Percentiles rank a stretch among this genome's conserved stretches.
These are phyloP conservation scores for Sarcophaga bullata DNA, from an alignment of 1,140 invertebrate species.

Conservation along the genomic window DNA sequence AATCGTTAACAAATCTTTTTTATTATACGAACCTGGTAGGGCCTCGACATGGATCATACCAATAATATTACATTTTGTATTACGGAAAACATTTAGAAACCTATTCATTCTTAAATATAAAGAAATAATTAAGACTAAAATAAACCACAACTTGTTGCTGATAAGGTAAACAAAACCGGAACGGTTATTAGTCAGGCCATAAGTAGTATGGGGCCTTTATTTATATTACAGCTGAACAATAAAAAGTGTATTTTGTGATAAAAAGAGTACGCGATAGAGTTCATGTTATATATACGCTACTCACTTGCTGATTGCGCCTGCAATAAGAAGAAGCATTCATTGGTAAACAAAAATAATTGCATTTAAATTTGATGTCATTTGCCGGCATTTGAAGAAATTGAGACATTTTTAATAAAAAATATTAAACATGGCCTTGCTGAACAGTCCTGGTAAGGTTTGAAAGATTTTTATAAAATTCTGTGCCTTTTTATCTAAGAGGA, in stretches of 20 bases:
- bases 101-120: constrained; percentile 57
- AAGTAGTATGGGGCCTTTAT: neutral
- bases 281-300: neutral
- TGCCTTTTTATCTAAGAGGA: neutral
- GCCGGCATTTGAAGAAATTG: too few species aligned
- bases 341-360: too few species aligned
- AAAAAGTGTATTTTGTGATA: too few species aligned
- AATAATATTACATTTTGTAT: constrained; percentile 70
- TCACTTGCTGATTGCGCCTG: neutral
- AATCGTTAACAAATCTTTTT: constrained; percentile 20
- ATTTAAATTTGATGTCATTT: too few species aligned
- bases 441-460: neutral
- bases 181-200: neutral
- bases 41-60: constrained; percentile 81
- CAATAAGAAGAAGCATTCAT: too few species aligned
- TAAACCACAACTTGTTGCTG: neutral
- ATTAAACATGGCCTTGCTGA: neutral
- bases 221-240: neutral
- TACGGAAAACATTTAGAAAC: constrained; percentile 64
- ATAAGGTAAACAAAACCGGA: neutral
- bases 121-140: neutral
- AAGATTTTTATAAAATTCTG: neutral
- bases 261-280: neutral
- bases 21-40: constrained; percentile 72
- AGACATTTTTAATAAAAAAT: neutral